Conservation (phyloP, 2,888 invertebrate species). For the Apamea anceps region DNA sequence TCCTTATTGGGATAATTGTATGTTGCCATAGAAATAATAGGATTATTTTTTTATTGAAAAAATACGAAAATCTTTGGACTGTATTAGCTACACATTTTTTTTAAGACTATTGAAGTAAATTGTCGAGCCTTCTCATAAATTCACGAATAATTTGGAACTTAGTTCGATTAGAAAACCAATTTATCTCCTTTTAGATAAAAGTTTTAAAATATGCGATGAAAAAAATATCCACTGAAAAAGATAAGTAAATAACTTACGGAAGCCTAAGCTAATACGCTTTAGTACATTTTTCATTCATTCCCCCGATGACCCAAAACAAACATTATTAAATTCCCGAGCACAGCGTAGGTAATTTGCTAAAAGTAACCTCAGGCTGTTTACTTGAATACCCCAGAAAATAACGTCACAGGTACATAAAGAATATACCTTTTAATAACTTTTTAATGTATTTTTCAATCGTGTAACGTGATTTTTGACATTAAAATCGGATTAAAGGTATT, state of each 20-base stretch:
- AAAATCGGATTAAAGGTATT: not conserved
- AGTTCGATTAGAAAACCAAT: not conserved
- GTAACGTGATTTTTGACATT: not conserved
- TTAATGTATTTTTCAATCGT: not conserved
- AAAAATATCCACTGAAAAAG: slow-evolving; percentile 4
- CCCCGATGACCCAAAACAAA: slow-evolving; percentile 57
- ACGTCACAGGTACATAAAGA: slow-evolving; percentile 17
- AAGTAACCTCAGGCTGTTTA: slow-evolving; percentile 49
- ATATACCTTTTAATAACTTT: not conserved
- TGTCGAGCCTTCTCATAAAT: not conserved
- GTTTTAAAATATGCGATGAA: not conserved
- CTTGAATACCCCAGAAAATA: slow-evolving; percentile 35
- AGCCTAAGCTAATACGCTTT: slow-evolving; percentile 33
- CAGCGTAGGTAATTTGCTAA: slow-evolving; percentile 52
- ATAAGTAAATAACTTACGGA: slow-evolving; percentile 29
- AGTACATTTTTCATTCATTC: slow-evolving; percentile 53
- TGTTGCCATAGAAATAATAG: slow-evolving; percentile 57
- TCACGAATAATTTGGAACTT: not conserved
- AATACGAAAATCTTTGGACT: not conserved
- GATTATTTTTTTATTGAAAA: slow-evolving; percentile 27
- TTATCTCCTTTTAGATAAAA: not conserved
- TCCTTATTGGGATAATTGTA: slow-evolving; percentile 66
- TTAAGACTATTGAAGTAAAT: not conserved
- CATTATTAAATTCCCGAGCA: slow-evolving; percentile 57
- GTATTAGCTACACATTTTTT: not conserved